Conservation (phyloP, 2,888 invertebrate genomes). For the Cyrtodaria siliqua region DNA sequence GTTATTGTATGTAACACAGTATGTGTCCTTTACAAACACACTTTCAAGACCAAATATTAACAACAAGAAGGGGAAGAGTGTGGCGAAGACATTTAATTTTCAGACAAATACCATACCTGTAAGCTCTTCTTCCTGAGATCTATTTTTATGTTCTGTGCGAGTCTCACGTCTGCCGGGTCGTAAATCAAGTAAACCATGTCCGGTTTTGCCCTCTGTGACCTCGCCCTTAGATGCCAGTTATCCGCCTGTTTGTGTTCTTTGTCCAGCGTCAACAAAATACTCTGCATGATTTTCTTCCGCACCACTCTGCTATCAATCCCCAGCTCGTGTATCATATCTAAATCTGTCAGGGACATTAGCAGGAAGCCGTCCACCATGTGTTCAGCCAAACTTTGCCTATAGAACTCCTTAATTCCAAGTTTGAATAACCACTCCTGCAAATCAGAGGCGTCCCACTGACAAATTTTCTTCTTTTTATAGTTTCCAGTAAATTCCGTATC, state of each 20-base stretch:
- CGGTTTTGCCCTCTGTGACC: conserved; percentile 79
- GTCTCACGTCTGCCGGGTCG: conserved; percentile 83
- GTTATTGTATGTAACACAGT: too few species aligned
- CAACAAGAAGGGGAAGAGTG: too few species aligned
- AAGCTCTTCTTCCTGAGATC: conserved; percentile 82
- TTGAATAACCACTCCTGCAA: conserved; percentile 85
- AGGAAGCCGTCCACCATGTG: conserved; percentile 84
- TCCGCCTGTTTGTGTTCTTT: conserved; percentile 82
- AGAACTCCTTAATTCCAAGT: conserved; percentile 84
- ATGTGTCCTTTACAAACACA: too few species aligned
- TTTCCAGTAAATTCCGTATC: conserved; percentile 83
- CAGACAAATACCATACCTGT: conserved; percentile 70
- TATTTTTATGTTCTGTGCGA: conserved; percentile 83
- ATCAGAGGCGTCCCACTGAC: conserved; percentile 82
- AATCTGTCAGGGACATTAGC: conserved; percentile 84
- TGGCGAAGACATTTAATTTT: too few species aligned
- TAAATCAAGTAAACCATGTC: conserved; percentile 83
- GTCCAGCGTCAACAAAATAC: conserved; percentile 81
- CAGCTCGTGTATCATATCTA: conserved; percentile 82
- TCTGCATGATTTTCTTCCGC: conserved; percentile 84
- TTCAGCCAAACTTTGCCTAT: conserved; percentile 84
- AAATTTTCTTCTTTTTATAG: conserved; percentile 82
- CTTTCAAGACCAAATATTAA: too few species aligned
- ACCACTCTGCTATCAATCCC: conserved; percentile 84
- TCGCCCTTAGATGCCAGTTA: conserved; percentile 84